These are phyloP conservation scores for Lasioglossum albipes DNA, from an alignment of 1,140 invertebrate species.

Conservation along the genomic window DNA sequence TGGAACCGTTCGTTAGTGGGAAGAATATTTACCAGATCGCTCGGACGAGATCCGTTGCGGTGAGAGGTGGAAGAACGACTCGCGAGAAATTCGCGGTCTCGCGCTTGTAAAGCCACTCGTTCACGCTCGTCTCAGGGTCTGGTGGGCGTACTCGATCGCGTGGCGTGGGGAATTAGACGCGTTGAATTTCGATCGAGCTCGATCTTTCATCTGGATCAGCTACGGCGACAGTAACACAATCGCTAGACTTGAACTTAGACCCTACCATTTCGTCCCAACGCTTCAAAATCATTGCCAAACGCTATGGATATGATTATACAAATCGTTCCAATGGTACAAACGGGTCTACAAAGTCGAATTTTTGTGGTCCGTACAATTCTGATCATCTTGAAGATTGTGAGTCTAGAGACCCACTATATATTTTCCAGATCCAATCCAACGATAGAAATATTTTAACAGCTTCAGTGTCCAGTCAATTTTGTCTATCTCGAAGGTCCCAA, in stretches of 20 bases:
- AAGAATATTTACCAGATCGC: constrained; percentile 62
- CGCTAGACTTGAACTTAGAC: not conserved
- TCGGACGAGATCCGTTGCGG: constrained; percentile 60
- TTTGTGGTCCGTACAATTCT: too few species aligned
- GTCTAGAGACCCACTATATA: too few species aligned
- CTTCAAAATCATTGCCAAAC: too few species aligned
- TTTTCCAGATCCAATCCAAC: too few species aligned
- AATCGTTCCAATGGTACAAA: too few species aligned
- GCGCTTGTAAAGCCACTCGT: constrained; percentile 42
- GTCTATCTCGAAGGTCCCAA: too few species aligned
- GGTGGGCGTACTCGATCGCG: constrained; percentile 57
- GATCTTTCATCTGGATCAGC: constrained; percentile 17
- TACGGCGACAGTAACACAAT: not conserved
- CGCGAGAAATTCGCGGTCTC: constrained; percentile 49
- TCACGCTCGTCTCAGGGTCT: constrained; percentile 44
- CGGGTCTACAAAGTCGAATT: too few species aligned
- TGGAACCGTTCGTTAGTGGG: constrained; percentile 7
- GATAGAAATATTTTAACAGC: too few species aligned
- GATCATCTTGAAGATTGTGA: too few species aligned
- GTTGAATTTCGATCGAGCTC: constrained; percentile 7
- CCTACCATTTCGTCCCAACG: too few species aligned
- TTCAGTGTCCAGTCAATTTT: too few species aligned
- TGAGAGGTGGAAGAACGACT: constrained; percentile 68
- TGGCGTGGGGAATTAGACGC: constrained; percentile 29
- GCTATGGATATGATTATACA: too few species aligned